Percentiles rank a stretch among this genome's conserved stretches.
phyloP scores from a whole-genome alignment of 1,140 invertebrate genomes.

The Solen grandis region DNA sequence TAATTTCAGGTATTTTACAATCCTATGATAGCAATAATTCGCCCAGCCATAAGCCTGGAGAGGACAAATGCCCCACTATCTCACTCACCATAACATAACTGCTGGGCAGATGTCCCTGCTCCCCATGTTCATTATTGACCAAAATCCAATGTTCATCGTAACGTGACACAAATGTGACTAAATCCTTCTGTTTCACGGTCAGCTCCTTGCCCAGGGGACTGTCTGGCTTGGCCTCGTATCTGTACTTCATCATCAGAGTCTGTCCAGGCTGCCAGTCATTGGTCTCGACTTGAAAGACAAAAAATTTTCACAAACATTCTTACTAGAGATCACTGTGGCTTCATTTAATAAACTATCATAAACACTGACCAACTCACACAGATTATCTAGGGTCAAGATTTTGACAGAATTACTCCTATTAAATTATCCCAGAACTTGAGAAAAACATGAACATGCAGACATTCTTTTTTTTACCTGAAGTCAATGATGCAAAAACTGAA shows the following conservation, averaged over 20 bases:
- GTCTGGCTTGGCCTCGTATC: constrained; percentile 62
- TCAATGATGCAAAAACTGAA: too few relatives aligned
- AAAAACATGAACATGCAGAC: too few relatives aligned
- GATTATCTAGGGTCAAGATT: too few relatives aligned
- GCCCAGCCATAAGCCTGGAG: too few relatives aligned
- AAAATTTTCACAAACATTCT: neutral
- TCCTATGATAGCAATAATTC: too few relatives aligned
- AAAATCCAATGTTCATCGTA: constrained; percentile 66
- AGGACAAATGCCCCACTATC: too few relatives aligned
- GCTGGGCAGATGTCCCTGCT: constrained; percentile 63
- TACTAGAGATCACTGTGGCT: constrained; percentile 3
- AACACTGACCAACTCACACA: constrained; percentile 1
- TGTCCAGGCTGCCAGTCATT: constrained; percentile 14
- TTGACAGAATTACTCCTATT: too few relatives aligned
- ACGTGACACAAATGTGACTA: constrained; percentile 51
- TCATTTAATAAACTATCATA: constrained; percentile 3
- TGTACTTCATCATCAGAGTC: constrained; percentile 64
- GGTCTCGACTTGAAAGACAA: constrained; percentile 8
- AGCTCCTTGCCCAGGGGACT: constrained; percentile 66
- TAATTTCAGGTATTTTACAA: too few relatives aligned
- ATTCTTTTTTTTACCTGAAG: too few relatives aligned
- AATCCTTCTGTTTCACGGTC: constrained; percentile 54
- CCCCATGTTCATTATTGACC: constrained; percentile 44
- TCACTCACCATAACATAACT: constrained; percentile 68
- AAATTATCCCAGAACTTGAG: too few relatives aligned